phyloP scores from a whole-genome alignment of 2,797 vertebrate genomes.

The Sparus aurata region DNA sequence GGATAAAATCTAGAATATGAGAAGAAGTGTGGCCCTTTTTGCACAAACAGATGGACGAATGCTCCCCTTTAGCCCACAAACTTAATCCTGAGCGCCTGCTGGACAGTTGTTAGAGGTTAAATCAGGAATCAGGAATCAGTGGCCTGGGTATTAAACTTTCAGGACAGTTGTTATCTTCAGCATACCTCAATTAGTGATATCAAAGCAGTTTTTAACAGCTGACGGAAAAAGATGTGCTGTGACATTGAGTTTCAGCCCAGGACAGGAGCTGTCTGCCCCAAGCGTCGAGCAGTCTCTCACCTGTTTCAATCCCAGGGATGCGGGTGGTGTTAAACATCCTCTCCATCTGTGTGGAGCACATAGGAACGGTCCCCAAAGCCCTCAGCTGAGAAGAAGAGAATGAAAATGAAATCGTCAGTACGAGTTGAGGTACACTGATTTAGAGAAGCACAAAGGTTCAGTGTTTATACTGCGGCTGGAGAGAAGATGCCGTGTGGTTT shows the following conservation, averaged over 20 bases:
- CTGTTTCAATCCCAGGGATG: conserved; percentile 92
- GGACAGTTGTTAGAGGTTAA: neutral
- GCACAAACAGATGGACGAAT: neutral
- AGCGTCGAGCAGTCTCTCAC: conserved; percentile 67
- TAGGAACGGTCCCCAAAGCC: conserved; percentile 92
- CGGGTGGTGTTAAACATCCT: conserved; percentile 97
- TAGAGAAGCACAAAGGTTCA: neutral
- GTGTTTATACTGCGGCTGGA: neutral
- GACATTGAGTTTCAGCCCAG: neutral
- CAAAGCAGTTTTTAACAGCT: neutral
- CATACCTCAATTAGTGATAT: neutral
- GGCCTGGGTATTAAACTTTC: neutral
- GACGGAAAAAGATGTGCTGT: neutral
- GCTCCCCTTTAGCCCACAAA: conserved; percentile 9
- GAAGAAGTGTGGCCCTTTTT: neutral
- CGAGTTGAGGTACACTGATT: neutral
- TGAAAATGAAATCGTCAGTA: neutral
- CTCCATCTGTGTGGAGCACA: conserved; percentile 96
- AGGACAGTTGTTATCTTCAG: neutral
- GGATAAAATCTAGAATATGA: neutral
- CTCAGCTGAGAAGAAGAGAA: conserved; percentile 83
- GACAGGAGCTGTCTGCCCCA: neutral
- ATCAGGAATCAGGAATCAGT: neutral
- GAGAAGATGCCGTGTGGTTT: neutral
- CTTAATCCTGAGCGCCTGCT: neutral